Conservation (phyloP, 2,113 vertebrate species). For the Petromus typicus region DNA sequence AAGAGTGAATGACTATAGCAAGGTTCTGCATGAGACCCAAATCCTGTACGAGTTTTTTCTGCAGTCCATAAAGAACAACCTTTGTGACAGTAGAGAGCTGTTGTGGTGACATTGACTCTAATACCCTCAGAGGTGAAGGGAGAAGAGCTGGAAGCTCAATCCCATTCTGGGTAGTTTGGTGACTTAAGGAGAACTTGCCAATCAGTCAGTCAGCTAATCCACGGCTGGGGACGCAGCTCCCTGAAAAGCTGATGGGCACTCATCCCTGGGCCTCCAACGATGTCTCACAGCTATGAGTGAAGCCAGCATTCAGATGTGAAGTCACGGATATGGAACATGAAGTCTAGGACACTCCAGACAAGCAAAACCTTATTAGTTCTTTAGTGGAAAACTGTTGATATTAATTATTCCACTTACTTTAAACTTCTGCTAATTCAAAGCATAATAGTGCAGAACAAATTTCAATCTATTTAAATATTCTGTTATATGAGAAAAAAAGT, state of each 20-base stretch:
- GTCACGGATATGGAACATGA: neutral
- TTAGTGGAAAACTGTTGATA: neutral
- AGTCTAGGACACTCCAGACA: neutral
- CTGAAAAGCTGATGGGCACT: neutral
- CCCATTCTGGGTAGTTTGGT: neutral
- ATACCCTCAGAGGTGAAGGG: neutral
- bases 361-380: neutral
- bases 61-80: neutral
- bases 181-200: neutral
- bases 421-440: neutral
- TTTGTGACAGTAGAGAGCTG: neutral
- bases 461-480: neutral
- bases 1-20: neutral
- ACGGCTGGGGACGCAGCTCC: neutral
- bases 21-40: neutral
- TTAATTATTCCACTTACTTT: neutral
- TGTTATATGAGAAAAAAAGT: neutral
- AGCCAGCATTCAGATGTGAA: neutral
- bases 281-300: neutral
- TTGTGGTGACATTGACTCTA: neutral
- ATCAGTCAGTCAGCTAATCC: neutral
- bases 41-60: neutral
- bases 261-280: accelerated
- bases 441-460: neutral
- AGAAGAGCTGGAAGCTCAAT: neutral